Evolutionary conservation across 30 jellyfish, hydroid and myxozoan genomes (phyloP).

Genomic region (Turritopsis dohrnii): DNA sequence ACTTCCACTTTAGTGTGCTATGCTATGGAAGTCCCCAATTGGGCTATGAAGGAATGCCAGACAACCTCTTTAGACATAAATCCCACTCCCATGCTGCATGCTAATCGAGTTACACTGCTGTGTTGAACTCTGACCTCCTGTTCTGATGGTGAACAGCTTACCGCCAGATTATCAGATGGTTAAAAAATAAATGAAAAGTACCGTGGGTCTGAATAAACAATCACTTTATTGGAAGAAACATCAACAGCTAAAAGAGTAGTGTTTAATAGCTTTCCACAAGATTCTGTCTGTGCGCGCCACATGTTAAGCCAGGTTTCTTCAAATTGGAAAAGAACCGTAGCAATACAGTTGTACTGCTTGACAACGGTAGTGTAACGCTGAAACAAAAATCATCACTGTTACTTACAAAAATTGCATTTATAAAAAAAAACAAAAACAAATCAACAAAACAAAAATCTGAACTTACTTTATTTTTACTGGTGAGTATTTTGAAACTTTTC

Average conservation of each 20-base stretch:
- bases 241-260: constrained; percentile 7
- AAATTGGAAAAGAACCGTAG: constrained; percentile 52
- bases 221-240: not conserved
- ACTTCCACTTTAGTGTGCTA: too few species aligned
- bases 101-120: too few species aligned
- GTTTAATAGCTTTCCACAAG: not conserved
- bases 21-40: too few species aligned
- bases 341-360: constrained; percentile 59
- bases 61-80: too few species aligned
- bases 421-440: too few species aligned
- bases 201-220: constrained; percentile 25
- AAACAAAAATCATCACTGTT: not conserved
- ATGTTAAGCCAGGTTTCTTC: constrained; percentile 60
- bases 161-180: too few species aligned
- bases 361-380: constrained; percentile 57
- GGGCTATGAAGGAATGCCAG: too few species aligned
- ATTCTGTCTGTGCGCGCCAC: constrained; percentile 64
- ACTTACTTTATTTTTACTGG: constrained; percentile 17
- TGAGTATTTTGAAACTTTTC: constrained; percentile 46
- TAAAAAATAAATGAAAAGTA: not conserved
- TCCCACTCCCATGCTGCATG: too few species aligned
- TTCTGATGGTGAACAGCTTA: too few species aligned
- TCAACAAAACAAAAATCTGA: not conserved
- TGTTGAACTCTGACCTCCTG: too few species aligned
- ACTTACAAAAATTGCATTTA: too few species aligned